Percentiles rank a stretch among this genome's conserved stretches.
Conservation (phyloP, 2,888 invertebrate genomes). For the Laspeyria flexula region DNA sequence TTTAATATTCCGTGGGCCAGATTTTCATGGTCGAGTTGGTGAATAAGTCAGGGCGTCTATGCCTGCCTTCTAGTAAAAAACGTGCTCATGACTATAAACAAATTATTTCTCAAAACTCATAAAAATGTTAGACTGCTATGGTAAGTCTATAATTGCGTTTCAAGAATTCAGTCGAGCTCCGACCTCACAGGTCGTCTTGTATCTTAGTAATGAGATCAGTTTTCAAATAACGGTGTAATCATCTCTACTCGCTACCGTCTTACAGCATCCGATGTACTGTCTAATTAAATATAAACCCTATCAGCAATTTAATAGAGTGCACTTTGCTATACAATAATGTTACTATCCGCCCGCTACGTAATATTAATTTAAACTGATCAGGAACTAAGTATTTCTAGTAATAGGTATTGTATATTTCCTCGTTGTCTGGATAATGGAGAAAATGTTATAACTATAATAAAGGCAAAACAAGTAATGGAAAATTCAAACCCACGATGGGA, state of each 20-base stretch:
- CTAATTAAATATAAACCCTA: constrained; percentile 13
- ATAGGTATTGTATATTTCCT: constrained; percentile 22
- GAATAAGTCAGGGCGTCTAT: no score
- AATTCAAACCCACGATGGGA: no score
- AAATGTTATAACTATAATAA: not conserved
- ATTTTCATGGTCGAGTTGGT: no score
- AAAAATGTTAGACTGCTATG: no score
- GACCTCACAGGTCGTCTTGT: constrained; percentile 32
- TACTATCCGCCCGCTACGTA: constrained; percentile 21
- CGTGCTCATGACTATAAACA: no score
- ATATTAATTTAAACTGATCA: constrained; percentile 37
- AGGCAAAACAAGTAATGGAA: not conserved
- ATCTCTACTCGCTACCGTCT: constrained; percentile 8
- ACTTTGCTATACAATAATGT: constrained; percentile 19
- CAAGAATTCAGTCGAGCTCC: not conserved
- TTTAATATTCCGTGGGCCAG: no score
- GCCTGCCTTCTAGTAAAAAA: no score
- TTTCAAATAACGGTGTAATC: constrained; percentile 40
- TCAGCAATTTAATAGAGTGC: constrained; percentile 18
- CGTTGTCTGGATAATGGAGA: constrained; percentile 4
- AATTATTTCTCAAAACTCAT: no score
- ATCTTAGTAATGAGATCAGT: constrained; percentile 36
- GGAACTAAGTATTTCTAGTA: constrained; percentile 37
- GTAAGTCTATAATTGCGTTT: not conserved
- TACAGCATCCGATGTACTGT: constrained; percentile 9